Evolutionary conservation across 2,113 vertebrate genomes (phyloP).

Genomic region (Calyptommatus sinebrachiatus): DNA sequence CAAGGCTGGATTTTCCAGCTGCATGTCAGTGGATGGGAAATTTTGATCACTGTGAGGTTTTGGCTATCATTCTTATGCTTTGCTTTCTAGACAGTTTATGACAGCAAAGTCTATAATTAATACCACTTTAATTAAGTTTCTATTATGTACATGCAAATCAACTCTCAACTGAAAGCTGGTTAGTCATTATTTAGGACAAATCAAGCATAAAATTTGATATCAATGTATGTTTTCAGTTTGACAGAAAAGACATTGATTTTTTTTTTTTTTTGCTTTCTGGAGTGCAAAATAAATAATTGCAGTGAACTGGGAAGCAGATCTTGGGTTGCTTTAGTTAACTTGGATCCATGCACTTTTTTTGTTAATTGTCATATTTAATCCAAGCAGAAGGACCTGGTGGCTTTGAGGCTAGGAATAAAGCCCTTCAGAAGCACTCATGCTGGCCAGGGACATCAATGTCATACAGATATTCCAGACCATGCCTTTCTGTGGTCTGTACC

Average conservation of each 20-base stretch:
- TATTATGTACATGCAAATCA: conserved; percentile 5
- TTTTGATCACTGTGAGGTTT: not conserved
- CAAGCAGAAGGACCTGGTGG: too few relatives aligned
- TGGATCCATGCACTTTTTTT: conserved; percentile 26
- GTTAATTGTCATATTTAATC: too few relatives aligned
- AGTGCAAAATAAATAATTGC: not conserved
- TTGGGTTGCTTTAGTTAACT: conserved; percentile 11
- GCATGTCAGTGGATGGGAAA: not conserved
- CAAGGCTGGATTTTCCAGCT: not conserved
- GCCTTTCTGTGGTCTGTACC: too few relatives aligned
- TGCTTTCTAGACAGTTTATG: not conserved
- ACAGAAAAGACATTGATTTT: conserved; percentile 7
- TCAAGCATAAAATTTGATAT: conserved; percentile 13
- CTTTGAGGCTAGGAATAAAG: too few relatives aligned
- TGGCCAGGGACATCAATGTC: too few relatives aligned
- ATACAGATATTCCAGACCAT: too few relatives aligned
- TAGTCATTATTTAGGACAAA: not conserved
- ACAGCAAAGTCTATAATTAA: not conserved
- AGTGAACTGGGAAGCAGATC: conserved; percentile 24
- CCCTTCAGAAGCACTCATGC: too few relatives aligned
- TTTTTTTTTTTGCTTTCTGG: not conserved
- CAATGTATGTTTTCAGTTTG: not conserved
- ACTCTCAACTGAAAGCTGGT: not conserved
- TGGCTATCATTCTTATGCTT: not conserved
- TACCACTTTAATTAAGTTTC: not conserved